phyloP scores from a whole-genome alignment of 1,140 invertebrate genomes.

The Lepidurus packardi region DNA sequence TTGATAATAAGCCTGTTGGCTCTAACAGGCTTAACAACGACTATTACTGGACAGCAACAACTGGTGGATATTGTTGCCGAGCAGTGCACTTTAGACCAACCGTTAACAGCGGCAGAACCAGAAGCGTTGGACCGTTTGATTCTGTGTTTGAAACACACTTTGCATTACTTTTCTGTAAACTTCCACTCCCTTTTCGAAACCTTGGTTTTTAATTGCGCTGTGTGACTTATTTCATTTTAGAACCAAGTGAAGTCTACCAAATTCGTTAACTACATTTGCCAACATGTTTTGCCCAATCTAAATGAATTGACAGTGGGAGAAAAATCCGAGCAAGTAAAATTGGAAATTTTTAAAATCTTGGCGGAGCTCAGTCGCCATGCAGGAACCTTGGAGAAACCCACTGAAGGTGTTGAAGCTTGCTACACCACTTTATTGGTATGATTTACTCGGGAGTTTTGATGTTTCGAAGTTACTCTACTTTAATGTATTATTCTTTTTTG shows the following conservation, averaged over 20 bases:
- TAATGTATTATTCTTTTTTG: conserved; percentile 34
- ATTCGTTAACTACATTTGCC: conserved; percentile 80
- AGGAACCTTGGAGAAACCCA: conserved; percentile 66
- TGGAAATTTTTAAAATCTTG: conserved; percentile 78
- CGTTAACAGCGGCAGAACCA: conserved; percentile 68
- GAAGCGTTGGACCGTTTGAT: conserved; percentile 74
- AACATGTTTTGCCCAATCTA: conserved; percentile 67
- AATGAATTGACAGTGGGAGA: conserved; percentile 42
- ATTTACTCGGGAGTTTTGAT: conserved; percentile 38
- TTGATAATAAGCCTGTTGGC: conserved; percentile 78
- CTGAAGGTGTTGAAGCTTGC: conserved; percentile 63
- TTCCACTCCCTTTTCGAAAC: conserved; percentile 18
- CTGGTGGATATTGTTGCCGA: conserved; percentile 64
- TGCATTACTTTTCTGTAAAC: conserved; percentile 83
- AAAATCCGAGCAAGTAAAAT: conserved; percentile 58
- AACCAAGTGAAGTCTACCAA: conserved; percentile 77
- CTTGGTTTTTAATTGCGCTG: neutral
- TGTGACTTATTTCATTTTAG: conserved; percentile 46
- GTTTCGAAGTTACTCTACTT: conserved; percentile 18
- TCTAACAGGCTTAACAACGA: conserved; percentile 70
- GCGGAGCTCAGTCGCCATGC: conserved; percentile 74
- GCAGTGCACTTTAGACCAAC: conserved; percentile 57
- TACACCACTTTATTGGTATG: conserved; percentile 73
- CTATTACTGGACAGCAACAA: conserved; percentile 74
- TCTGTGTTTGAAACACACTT: conserved; percentile 73